Base-by-base conservation (phyloP, 2,113 vertebrate species). In the Brachionichthys hirsutus region DNA sequence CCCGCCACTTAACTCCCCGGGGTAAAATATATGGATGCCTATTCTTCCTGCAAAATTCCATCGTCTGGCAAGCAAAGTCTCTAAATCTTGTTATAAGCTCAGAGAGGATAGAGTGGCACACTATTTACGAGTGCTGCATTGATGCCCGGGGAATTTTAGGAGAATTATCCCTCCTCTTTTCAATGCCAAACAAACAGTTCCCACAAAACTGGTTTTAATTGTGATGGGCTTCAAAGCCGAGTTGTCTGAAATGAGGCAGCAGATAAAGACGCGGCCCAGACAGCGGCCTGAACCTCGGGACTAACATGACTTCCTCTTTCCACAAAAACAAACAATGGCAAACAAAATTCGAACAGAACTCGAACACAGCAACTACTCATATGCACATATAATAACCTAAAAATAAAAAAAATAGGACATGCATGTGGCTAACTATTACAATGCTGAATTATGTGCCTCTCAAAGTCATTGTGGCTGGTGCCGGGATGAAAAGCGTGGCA, bases 61-160 rank as follows among this genome's bases (percentile, higher is more conserved):
- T 87, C 83, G 85, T 85, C 81, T 83, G 79, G 79, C 73, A 82
- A 59, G 67, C 47, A 85, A 86, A 88, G 79, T 72, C 74, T 77
- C 55, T 80, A 89, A 88, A 89, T 89, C 86, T 83, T 77, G 85
- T 89, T 86, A 89, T 85, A 82, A 86, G 85, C 87, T 87, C 79
- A 87, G 81, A 79, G 79, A 84, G 82, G 86, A 88, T 86, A 61
- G 84, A 79, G 84, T 70, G 69, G 77, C 81, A 75, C 79, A 82
- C 67, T 77, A 67, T 86, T 87, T 85, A 86, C 82, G 77, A 81
- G 80, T 12, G 71, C 69, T 58, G 84, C 68, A 85, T 75, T 62
- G 58, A 81, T 60, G 71, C 80, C 77, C 22, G 12, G 57, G 52
- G 85, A 67, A 70, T 57, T 40, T 74, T 77, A 65, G 65, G 64